Base-by-base conservation (phyloP, 2,797 vertebrate genomes). In the Nannoperca obscura region DNA sequence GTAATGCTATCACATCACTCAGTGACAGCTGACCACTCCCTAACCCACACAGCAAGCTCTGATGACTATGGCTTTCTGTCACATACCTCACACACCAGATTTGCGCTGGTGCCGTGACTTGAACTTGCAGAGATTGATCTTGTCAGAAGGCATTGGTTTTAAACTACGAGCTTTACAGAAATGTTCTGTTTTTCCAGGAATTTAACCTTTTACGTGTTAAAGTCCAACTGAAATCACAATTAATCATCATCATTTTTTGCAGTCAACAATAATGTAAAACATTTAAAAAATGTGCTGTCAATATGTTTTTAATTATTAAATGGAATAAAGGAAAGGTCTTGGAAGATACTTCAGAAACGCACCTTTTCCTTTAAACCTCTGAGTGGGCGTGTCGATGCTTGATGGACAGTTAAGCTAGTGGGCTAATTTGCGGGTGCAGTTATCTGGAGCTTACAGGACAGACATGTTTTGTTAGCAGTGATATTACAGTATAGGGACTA, bases 1-100 rank as follows among this genome's bases (percentile, higher is more conserved):
- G 81, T 89, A 85, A 89, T 84, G 81, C 77, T 81, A 66, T 70
- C 88, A 84, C 91, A 93, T 93, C 89, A 78, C 71, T 90, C 91
- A 86, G 86, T 84, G 91, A 88, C 87, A 89, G 86, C 82, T 88
- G 91, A 90, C 91, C 91, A 90, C 84, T 82, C 86, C 81, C 76
- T 61, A 64, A 78, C 77, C 80, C 71, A 57, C 49, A 40, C 83
- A 52, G 57, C 62, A 59, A 57, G 82, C 88, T 75, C 80, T 71
- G 84, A 91, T 74, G 84, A 82, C 80, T 55, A 42, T 59, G 84
- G 64, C 79, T 80, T 47, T 60, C 66, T 76, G 75, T 87, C 86
- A 80, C 54, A 85, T 69, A 74, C 71, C 71, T 80, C 78, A 70
- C 71, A 27, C 47, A 12, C n/a, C 80, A 75, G 19, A 84, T 79